Conservation (phyloP, 2,888 invertebrate species). For the Rhabditoides inermis region DNA sequence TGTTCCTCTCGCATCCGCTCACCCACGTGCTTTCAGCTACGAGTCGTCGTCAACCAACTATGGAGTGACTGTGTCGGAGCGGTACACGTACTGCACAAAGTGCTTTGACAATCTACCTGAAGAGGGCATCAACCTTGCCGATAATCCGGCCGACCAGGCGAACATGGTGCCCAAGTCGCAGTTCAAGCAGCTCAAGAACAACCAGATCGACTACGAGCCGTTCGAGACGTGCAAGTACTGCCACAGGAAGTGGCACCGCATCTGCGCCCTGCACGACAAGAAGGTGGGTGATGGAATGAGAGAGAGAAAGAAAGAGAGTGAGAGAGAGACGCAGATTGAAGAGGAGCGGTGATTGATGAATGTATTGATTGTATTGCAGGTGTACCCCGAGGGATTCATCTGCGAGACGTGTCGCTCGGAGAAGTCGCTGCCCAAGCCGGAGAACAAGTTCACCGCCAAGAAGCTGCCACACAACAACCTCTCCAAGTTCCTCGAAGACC, state of each 20-base stretch:
- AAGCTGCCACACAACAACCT: conserved; percentile 83
- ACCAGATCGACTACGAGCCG: conserved; percentile 90
- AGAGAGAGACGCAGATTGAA: no score
- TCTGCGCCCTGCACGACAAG: conserved; percentile 91
- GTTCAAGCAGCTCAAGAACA: conserved; percentile 95
- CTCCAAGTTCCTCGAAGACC: conserved; percentile 89
- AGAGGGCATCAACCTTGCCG: conserved; percentile 90
- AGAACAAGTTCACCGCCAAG: conserved; percentile 93
- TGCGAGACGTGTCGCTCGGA: conserved; percentile 92
- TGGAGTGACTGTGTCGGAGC: conserved; percentile 65
- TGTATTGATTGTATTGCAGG: conserved; percentile 51
- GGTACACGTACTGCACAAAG: conserved; percentile 99
- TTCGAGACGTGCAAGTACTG: conserved; percentile 81
- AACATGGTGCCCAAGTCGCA: conserved; percentile 88
- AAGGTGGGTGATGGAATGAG: conserved; percentile 55
- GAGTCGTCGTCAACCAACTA: conserved; percentile 28
- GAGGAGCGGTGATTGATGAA: no score
- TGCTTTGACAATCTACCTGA: conserved; percentile 96
- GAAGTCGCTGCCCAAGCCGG: conserved; percentile 81
- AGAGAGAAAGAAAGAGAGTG: no score
- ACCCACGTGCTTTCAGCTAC: conserved; percentile 16
- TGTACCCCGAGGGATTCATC: conserved; percentile 69
- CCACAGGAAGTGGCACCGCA: conserved; percentile 90
- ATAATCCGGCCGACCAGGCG: conserved; percentile 89
- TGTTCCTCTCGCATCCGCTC: background rate